A percentile compares a stretch with the other conserved stretches of the same genome.
These are phyloP conservation scores for Potamilus streckersoni DNA, from an alignment of 1,140 invertebrate species.

Conservation along the genomic window DNA sequence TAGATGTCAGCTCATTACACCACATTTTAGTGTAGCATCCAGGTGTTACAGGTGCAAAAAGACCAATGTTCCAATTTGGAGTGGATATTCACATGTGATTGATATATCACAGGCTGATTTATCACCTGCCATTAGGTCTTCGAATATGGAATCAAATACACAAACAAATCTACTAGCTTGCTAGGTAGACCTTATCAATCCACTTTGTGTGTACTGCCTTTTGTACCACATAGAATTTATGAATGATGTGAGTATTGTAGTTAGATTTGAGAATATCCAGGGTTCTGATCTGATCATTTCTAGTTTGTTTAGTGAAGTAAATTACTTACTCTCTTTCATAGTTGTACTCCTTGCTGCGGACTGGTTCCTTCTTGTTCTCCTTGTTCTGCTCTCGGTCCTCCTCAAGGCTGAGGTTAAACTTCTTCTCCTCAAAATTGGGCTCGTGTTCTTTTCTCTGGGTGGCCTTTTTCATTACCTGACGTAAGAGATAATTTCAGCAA, in stretches of 20 bases:
- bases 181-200: too few relatives aligned
- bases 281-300: too few relatives aligned
- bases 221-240: neutral
- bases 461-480: conserved; percentile 85
- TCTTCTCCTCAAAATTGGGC: conserved; percentile 96
- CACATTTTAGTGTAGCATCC: too few relatives aligned
- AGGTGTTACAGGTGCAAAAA: too few relatives aligned
- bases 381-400: conserved; percentile 82
- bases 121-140: too few relatives aligned
- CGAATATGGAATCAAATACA: too few relatives aligned
- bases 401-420: conserved; percentile 87
- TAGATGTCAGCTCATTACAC: too few relatives aligned
- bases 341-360: conserved; percentile 52
- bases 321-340: conserved; percentile 46
- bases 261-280: too few relatives aligned
- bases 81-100: too few relatives aligned
- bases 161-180: too few relatives aligned
- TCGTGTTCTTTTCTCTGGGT: conserved; percentile 94
- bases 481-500: conserved; percentile 5
- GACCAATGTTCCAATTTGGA: too few relatives aligned
- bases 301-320: neutral
- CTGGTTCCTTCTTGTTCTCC: conserved; percentile 81
- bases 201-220: neutral
- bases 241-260: neutral
- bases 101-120: too few relatives aligned